phyloP scores from a whole-genome alignment of 2,888 invertebrate genomes.

The Eilema griseolum region DNA sequence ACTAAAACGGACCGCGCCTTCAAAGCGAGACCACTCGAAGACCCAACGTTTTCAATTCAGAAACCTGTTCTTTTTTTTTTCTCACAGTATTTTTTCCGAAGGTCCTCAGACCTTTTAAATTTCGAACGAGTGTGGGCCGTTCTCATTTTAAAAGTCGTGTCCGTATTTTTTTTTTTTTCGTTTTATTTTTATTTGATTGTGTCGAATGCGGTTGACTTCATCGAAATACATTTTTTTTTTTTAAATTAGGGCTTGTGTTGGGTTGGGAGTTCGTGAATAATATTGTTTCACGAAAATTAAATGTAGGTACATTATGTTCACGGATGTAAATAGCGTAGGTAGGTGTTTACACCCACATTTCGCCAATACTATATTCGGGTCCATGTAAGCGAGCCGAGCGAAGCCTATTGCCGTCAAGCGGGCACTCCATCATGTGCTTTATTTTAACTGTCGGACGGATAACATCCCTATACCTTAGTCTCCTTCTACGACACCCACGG shows the following conservation, averaged over 20 bases:
- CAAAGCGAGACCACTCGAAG: constrained; percentile 30
- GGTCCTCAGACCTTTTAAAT: constrained; percentile 62
- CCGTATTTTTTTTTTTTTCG: constrained; percentile 54
- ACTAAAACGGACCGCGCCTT: constrained; percentile 12
- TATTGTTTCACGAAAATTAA: not conserved
- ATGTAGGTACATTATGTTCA: not conserved
- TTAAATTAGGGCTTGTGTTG: not conserved
- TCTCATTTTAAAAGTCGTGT: constrained; percentile 68
- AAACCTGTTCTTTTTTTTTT: constrained; percentile 25
- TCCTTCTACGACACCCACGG: too few relatives aligned
- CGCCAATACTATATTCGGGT: too few relatives aligned
- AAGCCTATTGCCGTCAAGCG: too few relatives aligned
- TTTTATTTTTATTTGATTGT: constrained; percentile 36
- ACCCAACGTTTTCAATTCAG: constrained; percentile 35
- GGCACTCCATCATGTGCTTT: too few relatives aligned
- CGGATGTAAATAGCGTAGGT: too few relatives aligned
- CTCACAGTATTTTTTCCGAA: constrained; percentile 19
- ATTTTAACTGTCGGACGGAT: too few relatives aligned
- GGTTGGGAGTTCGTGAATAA: not conserved
- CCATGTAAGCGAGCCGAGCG: too few relatives aligned
- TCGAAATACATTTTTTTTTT: constrained; percentile 16
- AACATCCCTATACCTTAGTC: too few relatives aligned
- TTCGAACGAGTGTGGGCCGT: constrained; percentile 69
- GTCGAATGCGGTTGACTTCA: constrained; percentile 28
- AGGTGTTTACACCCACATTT: too few relatives aligned